Percentiles rank a stretch among this genome's conserved stretches.
These are phyloP conservation scores for Mormoops blainvillei DNA, from an alignment of 2,113 vertebrate species.

Conservation along the genomic window DNA sequence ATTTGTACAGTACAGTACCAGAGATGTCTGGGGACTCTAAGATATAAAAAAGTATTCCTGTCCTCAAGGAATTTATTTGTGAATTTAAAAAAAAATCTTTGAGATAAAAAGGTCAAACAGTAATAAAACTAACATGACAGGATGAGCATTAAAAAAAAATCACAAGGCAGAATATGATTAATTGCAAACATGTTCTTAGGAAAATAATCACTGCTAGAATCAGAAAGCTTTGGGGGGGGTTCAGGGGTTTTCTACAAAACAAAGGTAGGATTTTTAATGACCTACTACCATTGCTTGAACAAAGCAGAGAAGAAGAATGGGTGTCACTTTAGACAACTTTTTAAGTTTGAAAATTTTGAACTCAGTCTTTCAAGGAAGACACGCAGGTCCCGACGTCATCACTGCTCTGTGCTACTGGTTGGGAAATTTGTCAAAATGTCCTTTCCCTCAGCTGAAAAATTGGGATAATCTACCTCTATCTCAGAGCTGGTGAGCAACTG, in stretches of 20 bases:
- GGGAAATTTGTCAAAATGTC: neutral
- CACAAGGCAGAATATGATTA: neutral
- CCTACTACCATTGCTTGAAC: neutral
- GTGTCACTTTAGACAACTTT: neutral
- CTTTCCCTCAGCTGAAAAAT: neutral
- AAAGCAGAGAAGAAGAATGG: neutral
- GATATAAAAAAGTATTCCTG: neutral
- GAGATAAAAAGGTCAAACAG: neutral
- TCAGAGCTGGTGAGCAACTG: neutral
- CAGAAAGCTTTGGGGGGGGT: neutral
- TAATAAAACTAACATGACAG: neutral
- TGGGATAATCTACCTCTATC: neutral
- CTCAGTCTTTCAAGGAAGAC: neutral
- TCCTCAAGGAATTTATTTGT: neutral
- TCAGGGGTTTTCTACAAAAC: neutral
- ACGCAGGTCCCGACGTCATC: neutral
- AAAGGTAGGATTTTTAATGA: neutral
- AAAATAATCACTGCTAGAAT: neutral
- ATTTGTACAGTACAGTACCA: neutral
- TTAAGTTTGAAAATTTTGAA: neutral
- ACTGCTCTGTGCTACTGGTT: fast-evolving
- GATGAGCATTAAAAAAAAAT: neutral
- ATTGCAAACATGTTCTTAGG: neutral
- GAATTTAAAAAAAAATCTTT: neutral
- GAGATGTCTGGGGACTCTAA: neutral